Percentiles rank a stretch among this genome's conserved stretches.
Evolutionary conservation across 1,140 invertebrate species (phyloP).

Genomic region (Limonius californicus): DNA sequence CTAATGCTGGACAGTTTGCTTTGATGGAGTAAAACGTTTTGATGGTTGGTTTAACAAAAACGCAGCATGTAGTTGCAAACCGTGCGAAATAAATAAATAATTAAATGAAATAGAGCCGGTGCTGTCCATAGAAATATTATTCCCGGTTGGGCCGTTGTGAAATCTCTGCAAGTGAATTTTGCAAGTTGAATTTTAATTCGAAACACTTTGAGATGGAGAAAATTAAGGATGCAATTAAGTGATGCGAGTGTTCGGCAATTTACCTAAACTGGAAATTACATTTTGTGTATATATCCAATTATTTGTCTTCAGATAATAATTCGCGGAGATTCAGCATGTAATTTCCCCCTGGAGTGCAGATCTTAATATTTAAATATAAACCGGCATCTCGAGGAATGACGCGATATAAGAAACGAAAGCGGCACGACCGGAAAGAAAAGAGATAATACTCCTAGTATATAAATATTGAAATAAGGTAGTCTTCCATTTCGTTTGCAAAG

Average conservation of each 20-base stretch:
- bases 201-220: background rate
- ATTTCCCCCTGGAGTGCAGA: slow-evolving; percentile 21
- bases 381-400: slow-evolving; percentile 18
- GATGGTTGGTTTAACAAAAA: too few relatives aligned
- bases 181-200: too few relatives aligned
- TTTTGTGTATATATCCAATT: slow-evolving; percentile 9
- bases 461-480: slow-evolving; percentile 14
- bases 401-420: slow-evolving; percentile 15
- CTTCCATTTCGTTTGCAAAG: slow-evolving; percentile 7
- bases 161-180: too few relatives aligned
- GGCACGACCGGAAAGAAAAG: slow-evolving; percentile 9
- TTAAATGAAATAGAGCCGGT: too few relatives aligned
- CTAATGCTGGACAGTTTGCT: too few relatives aligned
- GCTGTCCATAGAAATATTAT: too few relatives aligned
- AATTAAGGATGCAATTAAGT: background rate
- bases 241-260: background rate
- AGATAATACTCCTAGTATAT: slow-evolving; percentile 1
- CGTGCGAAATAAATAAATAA: too few relatives aligned
- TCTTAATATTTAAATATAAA: slow-evolving; percentile 25
- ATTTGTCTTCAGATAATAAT: slow-evolving; percentile 13
- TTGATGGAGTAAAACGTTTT: too few relatives aligned
- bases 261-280: background rate
- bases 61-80: too few relatives aligned
- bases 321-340: slow-evolving; percentile 18
- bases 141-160: too few relatives aligned